Evolutionary conservation across 1,140 invertebrate genomes (phyloP), one percentile per base, ranked within the genome.

Genomic region (Oryctes rhinoceros): DNA sequence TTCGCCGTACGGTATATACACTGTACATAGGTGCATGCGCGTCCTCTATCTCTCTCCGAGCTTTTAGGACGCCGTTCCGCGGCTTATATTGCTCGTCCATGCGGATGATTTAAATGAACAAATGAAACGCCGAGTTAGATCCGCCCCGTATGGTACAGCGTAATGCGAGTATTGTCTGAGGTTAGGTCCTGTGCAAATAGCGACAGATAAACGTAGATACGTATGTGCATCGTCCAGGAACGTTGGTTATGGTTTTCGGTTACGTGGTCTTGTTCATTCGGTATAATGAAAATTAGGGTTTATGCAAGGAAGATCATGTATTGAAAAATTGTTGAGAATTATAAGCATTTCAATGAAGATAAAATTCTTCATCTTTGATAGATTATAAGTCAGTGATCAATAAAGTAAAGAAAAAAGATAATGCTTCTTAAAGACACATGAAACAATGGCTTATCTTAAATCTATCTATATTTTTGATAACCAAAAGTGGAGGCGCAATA

Each of bases 31-130:
- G 13, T 59, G 15, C n/a, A 59, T 59, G 53, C 53, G n/a, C 53
- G 53, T 18, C 15, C 49, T 15, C 5, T 59, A 59, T 59, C 53
- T 59, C 3, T 59, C 53, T 30, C 24, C 24, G 24, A 30, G 24
- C n/a, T 59, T 59, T 59, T 59, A 1, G 15, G 53, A 7, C 53
- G 2, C 6, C 15, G 53, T 18, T 59, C n/a, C 53, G 5, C 1
- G 3, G 53, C 53, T 59, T 59, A 59, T 59, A 59, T 59, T 59
- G 53, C 53, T 18, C 53, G 53, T 59, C 53, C 53, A 59, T 59
- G 15, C 53, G 15, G 15, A 59, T 59, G n/a, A 59, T 59, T 59
- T 59, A 59, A 59, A 59, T 18, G 18, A 59, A 18, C 53, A 18
- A 59, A 18, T 59, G 53, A 59, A 59, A 59, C 53, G 18, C 13